Evolutionary conservation across 1,140 invertebrate species (phyloP).

Genomic region (fruit fly (Drosophila melanogaster)): DNA sequence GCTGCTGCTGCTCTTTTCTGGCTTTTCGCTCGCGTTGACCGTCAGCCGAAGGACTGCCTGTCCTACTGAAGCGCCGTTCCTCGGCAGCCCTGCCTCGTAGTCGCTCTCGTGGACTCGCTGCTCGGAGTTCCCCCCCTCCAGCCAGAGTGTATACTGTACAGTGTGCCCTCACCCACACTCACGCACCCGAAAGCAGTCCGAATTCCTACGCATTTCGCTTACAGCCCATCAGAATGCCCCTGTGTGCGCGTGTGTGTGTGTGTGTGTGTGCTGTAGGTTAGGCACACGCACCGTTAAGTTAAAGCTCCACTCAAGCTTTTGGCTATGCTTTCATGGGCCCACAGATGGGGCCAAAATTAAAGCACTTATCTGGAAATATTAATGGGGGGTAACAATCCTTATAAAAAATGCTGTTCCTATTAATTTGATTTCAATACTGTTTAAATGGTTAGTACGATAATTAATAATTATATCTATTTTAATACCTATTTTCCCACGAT

Average conservation of each 20-base stretch:
- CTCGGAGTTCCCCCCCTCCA: constrained; percentile 13
- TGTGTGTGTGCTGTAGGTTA: constrained; percentile 69
- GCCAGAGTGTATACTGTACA: constrained; percentile 27
- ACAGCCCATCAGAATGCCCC: not conserved
- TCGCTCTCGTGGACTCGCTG: constrained; percentile 25
- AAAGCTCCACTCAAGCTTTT: constrained; percentile 50
- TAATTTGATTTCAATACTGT: too few species aligned
- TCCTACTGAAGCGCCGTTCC: constrained; percentile 73
- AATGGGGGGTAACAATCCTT: too few species aligned
- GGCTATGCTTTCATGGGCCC: not conserved
- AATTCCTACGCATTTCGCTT: constrained; percentile 74
- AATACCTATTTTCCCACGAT: too few species aligned
- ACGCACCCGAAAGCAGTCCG: constrained; percentile 41
- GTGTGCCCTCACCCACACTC: constrained; percentile 40
- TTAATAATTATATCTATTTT: too few species aligned
- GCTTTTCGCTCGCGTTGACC: constrained; percentile 75
- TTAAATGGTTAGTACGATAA: too few species aligned
- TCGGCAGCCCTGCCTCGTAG: constrained; percentile 37
- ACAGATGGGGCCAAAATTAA: constrained; percentile 3
- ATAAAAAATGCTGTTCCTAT: too few species aligned
- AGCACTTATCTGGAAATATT: not conserved
- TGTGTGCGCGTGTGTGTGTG: too few species aligned
- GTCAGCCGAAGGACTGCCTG: constrained; percentile 80
- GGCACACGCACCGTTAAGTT: constrained; percentile 55
- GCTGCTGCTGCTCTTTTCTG: constrained; percentile 51